Base-by-base conservation (phyloP, 2,888 invertebrate species). In the Yponomeuta cagnagella region DNA sequence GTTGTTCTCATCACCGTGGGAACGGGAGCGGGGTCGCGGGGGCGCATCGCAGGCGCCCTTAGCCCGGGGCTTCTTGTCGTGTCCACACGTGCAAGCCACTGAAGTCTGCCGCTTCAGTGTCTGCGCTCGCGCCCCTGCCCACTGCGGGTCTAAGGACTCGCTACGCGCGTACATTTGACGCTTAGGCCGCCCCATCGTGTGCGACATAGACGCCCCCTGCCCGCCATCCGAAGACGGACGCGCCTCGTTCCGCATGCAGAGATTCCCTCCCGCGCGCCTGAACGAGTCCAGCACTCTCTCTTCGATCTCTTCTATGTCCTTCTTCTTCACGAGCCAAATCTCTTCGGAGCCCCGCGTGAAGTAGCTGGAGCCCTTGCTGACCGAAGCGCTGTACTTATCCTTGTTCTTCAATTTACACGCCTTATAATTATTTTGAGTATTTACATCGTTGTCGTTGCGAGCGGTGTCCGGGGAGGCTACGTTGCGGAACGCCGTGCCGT, bases 271-370 rank as follows among this genome's bases (percentile, higher is more conserved):
- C 8, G 89, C 86, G 9, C 91, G 85, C 0, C 90, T 75, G 74
- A 91, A 89, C 72, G 92, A 92, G 72, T 92, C 91, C 69, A 92
- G 70, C 12, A 92, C 92, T 37, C 92, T 78, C 75, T 90, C 91
- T 74, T 92, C 92, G 37, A 92, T 91, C 76, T 90, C 92, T 70
- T 92, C 91, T 1, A 92, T 92, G 67, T 92, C 92, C 75, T 91
- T 92, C 77, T 92, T 92, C 78, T 92, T 92, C n/a, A 92, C 92
- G 64, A 92, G 80, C 92, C 92, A 92, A 66, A 92, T 92, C 76
- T 92, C 92, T 72, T 92, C 92, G 0, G 92, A 88, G 15, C 92
- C 92, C 68, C 92, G 80, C 1, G 89, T 90, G 79, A 89, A 91
- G 78, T 91, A 92, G 73, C 90, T 89, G 37, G 90, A 89, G 0